These are phyloP conservation scores for Papilio polytes DNA, from an alignment of 1,140 invertebrate species.

Conservation along the genomic window DNA sequence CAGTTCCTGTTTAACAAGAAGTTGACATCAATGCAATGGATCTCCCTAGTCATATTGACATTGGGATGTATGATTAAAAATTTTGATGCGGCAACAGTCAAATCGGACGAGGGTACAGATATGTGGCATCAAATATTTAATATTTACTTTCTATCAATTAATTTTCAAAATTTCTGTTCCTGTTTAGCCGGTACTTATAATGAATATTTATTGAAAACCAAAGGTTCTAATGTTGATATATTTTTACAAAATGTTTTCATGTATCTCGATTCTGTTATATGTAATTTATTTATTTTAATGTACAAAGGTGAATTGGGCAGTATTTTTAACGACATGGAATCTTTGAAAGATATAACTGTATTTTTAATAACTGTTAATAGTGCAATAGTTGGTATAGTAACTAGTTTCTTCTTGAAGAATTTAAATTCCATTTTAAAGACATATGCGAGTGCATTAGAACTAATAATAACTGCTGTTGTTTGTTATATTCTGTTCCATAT, in stretches of 20 bases:
- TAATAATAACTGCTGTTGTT: constrained; percentile 95
- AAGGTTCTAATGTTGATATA: constrained; percentile 93
- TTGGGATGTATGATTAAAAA: constrained; percentile 97
- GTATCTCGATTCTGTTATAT: constrained; percentile 97
- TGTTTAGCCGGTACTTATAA: constrained; percentile 98
- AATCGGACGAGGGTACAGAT: constrained; percentile 55
- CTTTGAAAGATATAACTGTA: constrained; percentile 88
- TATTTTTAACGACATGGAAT: constrained; percentile 86
- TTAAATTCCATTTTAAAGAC: constrained; percentile 98
- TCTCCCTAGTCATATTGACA: constrained; percentile 94
- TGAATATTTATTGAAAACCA: constrained; percentile 96
- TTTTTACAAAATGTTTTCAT: constrained; percentile 98
- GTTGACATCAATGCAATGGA: constrained; percentile 93
- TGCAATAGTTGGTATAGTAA: constrained; percentile 95
- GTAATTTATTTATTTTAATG: constrained; percentile 90
- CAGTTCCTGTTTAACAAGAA: constrained; percentile 92
- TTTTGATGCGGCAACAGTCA: constrained; percentile 86
- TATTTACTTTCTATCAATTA: constrained; percentile 89
- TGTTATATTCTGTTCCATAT: constrained; percentile 96
- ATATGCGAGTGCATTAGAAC: constrained; percentile 96
- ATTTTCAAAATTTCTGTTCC: constrained; percentile 95
- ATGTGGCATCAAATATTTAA: constrained; percentile 84
- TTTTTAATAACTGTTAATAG: constrained; percentile 95
- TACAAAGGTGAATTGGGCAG: constrained; percentile 86
- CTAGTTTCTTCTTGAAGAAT: constrained; percentile 96